Evolutionary conservation across 2,113 vertebrate species (phyloP).

Genomic region (Erythrocercus mccallii): DNA sequence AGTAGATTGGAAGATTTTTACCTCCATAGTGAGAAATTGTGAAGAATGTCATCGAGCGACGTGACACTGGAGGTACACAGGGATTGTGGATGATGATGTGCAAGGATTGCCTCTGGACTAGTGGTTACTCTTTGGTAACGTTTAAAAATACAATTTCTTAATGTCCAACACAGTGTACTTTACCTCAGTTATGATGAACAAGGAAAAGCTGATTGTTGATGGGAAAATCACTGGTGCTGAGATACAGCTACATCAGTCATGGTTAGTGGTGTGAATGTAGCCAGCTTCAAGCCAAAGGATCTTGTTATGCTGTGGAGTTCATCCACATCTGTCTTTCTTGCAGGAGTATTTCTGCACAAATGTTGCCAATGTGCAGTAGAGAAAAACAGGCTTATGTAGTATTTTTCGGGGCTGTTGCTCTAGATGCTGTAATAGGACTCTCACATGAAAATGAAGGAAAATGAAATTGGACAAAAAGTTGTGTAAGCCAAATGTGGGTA

Average conservation of each 20-base stretch:
- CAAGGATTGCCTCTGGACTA: background rate
- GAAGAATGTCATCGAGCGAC: fast-evolving
- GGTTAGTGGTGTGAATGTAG: background rate
- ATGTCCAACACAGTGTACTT: background rate
- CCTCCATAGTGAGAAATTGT: too few species aligned
- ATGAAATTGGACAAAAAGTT: background rate
- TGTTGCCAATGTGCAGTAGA: background rate
- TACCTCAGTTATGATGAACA: background rate
- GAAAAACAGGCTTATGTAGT: background rate
- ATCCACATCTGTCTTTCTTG: background rate
- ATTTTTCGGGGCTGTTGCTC: background rate
- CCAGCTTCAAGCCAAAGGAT: background rate
- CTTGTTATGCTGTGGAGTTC: background rate
- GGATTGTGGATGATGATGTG: fast-evolving
- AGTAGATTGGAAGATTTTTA: background rate
- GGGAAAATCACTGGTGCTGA: background rate
- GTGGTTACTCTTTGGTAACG: background rate
- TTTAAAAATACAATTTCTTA: background rate
- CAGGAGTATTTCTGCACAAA: background rate
- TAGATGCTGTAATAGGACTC: background rate
- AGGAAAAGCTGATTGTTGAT: background rate
- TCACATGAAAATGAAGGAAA: background rate
- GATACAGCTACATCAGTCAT: background rate
- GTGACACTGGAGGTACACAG: background rate
- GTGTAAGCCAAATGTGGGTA: background rate